Base-by-base conservation (phyloP, 1,140 invertebrate species). In the Cecropterus lyciades region DNA sequence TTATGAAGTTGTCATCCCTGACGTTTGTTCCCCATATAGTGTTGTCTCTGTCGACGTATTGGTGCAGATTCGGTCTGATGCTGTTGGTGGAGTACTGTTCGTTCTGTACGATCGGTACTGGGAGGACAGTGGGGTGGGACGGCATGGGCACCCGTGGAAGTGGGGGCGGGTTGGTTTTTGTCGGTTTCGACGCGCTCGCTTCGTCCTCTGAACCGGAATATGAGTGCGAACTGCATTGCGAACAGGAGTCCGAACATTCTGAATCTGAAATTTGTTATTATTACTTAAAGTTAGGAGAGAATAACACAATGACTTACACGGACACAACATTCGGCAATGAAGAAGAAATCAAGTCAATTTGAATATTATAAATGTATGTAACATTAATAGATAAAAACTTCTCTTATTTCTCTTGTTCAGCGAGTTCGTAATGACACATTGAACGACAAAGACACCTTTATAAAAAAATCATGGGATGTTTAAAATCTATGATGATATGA, bases 61-160 rank as follows among this genome's bases (percentile, higher is more conserved):
- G 89, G 46, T 92, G 89, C 27, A 90, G 52, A 45, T 90, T 89
- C 0, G 89, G 89, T 55, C 87, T 74, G 55, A 92, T 89, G 62
- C 86, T 89, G 27, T 67, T 76, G 0, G 86, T 82, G 0, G 84
- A 84, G 11, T 74, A 76, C 0, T 84, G 75, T 48, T 89, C 80
- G 1, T 79, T 68, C 14, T 77, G 85, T 10, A 79, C 62, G 56
- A 86, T 77, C 0, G 87, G 82, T 0, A 89, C 85, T 7, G 86
- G 78, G 33, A 87, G 65, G 1, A 86, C 69, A 0, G 83, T 80
- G 24, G 81, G 87, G 17, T 74, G 68, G 0, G 77, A 62, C 11
- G 74, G 83, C 5, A 83, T 63, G 0, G 77, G 74, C 0, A 82
- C 76, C 43, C 79, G 72, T 4, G 86, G 86, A 1, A 83, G 63